Base-by-base conservation (phyloP, 2,113 vertebrate species). In the Arvicanthis niloticus region DNA sequence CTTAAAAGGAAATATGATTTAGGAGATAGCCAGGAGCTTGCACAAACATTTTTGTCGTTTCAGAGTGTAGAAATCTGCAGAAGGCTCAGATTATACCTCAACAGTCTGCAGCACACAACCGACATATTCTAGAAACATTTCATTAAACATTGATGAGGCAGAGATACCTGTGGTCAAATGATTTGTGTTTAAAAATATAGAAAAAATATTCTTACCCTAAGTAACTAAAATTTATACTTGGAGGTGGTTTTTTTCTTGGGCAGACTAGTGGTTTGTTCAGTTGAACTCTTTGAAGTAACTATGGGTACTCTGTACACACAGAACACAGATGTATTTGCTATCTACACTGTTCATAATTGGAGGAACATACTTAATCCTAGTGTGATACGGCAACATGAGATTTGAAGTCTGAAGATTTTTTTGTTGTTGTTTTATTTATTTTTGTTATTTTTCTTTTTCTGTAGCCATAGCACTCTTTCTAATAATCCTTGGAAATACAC, bases 1-100 rank as follows among this genome's bases (percentile, higher is more conserved):
- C 91, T 96, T 96, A 96, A 88, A 95, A 96, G 94, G 97, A 97
- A 98, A 97, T 97, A 95, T 95, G 97, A 98, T 97, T 97, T 94
- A 96, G 93, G 76, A 97, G 97, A 97, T 97, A 97, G 93, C 75
- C 90, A 91, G 92, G 67, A 95, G 88, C 80, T 96, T 93, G 77
- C 95, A 97, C 85, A 97, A 96, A 94, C 94, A 94, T 91, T 95
- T 96, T n/a, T 95, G 88, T 85, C 60, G 12, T 91, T 91, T 88
- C 58, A 97, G 62, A 96, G 89, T 88, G 89, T 88, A 96, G 95
- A 97, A 94, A 93, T 96, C 51, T 97, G 40, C 81, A 91, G 62
- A 91, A 53, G 53, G 85, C 37, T 60, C 91, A 91, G 75, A 60
- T 34, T 60, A 68, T 88, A 95, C 34, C 37, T 95, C 76, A 84